phyloP scores from a whole-genome alignment of 2,888 invertebrate genomes.

The Calliphora vomitoria region DNA sequence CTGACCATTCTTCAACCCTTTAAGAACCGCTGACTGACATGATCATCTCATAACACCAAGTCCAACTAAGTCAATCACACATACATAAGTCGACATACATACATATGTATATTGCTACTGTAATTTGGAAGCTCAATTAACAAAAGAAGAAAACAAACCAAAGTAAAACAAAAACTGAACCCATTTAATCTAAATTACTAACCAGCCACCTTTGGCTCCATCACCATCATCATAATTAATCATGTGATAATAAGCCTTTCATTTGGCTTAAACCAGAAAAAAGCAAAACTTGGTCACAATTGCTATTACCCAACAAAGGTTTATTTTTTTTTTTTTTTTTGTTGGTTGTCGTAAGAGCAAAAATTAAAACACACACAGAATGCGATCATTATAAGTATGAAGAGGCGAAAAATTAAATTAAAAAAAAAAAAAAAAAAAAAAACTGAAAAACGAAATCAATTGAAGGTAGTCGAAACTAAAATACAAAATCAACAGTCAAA shows the following conservation, averaged over 20 bases:
- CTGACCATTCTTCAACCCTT: neutral
- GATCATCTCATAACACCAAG: neutral
- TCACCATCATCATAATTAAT: conserved; percentile 36
- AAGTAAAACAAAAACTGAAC: neutral
- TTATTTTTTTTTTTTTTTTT: neutral
- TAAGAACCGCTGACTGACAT: neutral
- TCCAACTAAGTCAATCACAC: neutral
- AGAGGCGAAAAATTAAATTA: conserved; percentile 9
- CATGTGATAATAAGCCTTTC: conserved; percentile 29
- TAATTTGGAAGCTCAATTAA: neutral
- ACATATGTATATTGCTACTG: conserved; percentile 18
- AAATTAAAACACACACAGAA: conserved; percentile 14
- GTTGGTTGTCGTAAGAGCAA: conserved; percentile 31
- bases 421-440: conserved; percentile 15
- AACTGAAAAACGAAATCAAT: conserved; percentile 25
- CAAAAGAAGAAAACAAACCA: neutral
- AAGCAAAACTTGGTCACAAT: conserved; percentile 34
- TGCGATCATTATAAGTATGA: conserved; percentile 26
- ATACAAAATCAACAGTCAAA: neutral
- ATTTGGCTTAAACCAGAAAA: neutral
- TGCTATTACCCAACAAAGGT: conserved; percentile 39
- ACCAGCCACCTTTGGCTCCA: conserved; percentile 2
- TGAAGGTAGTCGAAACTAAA: conserved; percentile 2
- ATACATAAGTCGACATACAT: too few species aligned
- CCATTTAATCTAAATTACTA: conserved; percentile 16